Evolutionary conservation across 2,888 invertebrate species (phyloP), one percentile per base, ranked within the genome.

Genomic region (Acleris holmiana): DNA sequence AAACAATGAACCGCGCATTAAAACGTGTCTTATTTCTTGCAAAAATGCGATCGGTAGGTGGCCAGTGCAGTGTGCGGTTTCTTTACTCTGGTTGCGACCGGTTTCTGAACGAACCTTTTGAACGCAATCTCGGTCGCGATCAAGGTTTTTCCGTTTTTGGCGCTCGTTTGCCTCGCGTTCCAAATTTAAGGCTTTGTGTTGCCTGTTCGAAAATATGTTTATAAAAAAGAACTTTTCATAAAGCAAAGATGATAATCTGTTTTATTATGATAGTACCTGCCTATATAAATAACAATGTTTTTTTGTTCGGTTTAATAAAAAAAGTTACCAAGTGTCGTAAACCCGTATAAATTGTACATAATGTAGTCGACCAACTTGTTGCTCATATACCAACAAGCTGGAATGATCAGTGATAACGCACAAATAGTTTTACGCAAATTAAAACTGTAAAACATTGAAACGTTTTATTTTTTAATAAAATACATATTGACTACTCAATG

Each of bases 11-110:
- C 66, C 60, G 66, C 48, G 50, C 49, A 60, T 61, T 65, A 64
- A 63, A 69, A 75, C 75, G 80, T 85, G 84, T 88, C 80, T 75
- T 73, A 76, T 89, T 88, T 72, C 88, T 78, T 79, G 86, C 82
- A 84, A 88, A 88, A 88, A 85, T 84, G 75, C 74, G 74, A 74
- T 73, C 79, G 72, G 67, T 71, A 71, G 73, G 79, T 73, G 77
- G 78, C 78, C 69, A 71, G 70, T 76, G 75, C 69, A 71, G 70
- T 76, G 75, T 72, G 78, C 73, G 74, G 78, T 80, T 82, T 74
- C 72, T 73, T 68, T 73, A 73, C 74, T 76, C 17, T 44, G n/a
- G 75, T 85, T 81, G 68, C 76, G 64, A 62, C 63, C 63, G 66
- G 68, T 67, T 55, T 66, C 57, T 61, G 47, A 55, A 57, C 50